Conservation (phyloP, 2,888 invertebrate species). For the Pycnomerus fuliginosus region DNA sequence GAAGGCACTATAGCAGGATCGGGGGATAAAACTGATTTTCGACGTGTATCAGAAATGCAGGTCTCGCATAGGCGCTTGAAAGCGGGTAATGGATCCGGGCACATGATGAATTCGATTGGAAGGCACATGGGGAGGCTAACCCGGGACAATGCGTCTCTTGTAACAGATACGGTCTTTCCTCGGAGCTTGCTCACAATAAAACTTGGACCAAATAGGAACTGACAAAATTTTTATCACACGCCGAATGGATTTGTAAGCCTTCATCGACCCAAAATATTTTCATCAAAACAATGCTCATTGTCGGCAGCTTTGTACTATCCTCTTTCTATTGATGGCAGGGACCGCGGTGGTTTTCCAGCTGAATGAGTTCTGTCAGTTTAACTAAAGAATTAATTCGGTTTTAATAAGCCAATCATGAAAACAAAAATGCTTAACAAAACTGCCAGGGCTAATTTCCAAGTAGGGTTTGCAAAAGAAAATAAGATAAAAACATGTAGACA, state of each 20-base stretch:
- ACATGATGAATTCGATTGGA: conserved; percentile 43
- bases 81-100: conserved; percentile 41
- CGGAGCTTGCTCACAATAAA: conserved; percentile 12
- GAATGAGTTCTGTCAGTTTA: conserved; percentile 30
- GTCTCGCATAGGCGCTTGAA: conserved; percentile 38
- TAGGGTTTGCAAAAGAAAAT: no score
- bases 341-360: no score
- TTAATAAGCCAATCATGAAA: no score
- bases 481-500: no score
- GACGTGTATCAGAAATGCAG: conserved; percentile 37
- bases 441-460: no score
- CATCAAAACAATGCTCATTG: no score
- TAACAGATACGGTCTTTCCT: conserved; percentile 15
- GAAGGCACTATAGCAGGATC: conserved; percentile 18
- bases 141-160: conserved; percentile 22
- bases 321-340: no score
- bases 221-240: conserved; percentile 21
- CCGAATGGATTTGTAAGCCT: conserved; percentile 9
- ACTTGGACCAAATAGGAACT: conserved; percentile 15
- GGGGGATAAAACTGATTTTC: conserved; percentile 38
- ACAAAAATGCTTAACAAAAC: no score
- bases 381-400: conserved; percentile 26
- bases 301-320: no score
- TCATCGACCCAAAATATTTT: no score
- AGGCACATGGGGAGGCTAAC: conserved; percentile 24